phyloP scores from a whole-genome alignment of 1,140 invertebrate genomes.

The Zaprionus kolodkinae region DNA sequence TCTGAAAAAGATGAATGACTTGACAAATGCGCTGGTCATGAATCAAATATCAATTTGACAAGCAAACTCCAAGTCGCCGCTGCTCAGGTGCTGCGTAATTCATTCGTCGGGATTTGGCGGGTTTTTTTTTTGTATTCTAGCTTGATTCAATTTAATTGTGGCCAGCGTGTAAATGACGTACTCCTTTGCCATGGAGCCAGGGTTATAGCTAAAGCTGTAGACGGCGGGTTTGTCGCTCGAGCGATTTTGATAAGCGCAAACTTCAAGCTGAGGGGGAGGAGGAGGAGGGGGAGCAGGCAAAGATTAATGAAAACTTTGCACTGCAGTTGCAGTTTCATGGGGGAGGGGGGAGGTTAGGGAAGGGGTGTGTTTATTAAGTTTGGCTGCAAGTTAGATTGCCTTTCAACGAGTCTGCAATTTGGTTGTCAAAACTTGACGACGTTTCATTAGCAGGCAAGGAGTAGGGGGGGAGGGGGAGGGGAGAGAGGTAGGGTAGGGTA shows the following conservation, averaged over 20 bases:
- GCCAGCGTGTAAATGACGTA: constrained; percentile 72
- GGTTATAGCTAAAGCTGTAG: background rate
- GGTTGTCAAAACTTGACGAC: constrained; percentile 74
- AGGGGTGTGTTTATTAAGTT: constrained; percentile 64
- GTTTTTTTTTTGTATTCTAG: constrained; percentile 10
- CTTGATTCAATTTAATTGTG: constrained; percentile 82
- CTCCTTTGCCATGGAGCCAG: constrained; percentile 15
- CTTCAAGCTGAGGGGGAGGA: constrained; percentile 49
- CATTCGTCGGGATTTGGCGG: constrained; percentile 24
- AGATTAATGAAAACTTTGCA: constrained; percentile 76
- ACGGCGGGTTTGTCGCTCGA: constrained; percentile 9
- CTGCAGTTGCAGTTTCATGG: constrained; percentile 52
- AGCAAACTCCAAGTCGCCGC: constrained; percentile 55
- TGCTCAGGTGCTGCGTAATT: constrained; percentile 60
- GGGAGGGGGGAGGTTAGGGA: background rate
- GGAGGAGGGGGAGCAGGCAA: too few species aligned
- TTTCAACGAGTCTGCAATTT: constrained; percentile 50
- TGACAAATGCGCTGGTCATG: constrained; percentile 82
- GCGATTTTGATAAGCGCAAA: constrained; percentile 57
- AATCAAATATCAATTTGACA: constrained; percentile 84
- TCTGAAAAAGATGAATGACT: constrained; percentile 80
- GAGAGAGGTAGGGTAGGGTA: background rate
- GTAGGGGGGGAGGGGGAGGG: too few species aligned
- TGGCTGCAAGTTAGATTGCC: constrained; percentile 72
- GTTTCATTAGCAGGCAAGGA: constrained; percentile 72